Conservation (phyloP, 2,888 invertebrate genomes). For the Dolichopus griseipennis region DNA sequence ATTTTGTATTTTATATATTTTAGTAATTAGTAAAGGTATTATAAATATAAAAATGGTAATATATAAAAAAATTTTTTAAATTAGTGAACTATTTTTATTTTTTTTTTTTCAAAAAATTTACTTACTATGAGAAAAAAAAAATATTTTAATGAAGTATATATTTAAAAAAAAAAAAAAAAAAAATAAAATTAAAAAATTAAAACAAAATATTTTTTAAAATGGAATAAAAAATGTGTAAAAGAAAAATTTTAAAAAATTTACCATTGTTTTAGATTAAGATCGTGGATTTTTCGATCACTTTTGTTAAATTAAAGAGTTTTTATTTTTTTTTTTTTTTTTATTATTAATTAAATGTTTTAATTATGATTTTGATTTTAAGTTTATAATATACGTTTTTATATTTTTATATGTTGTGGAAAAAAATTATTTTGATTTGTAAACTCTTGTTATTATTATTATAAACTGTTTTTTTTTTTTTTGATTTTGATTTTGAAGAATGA, state of each 20-base stretch:
- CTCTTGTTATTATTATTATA: neutral
- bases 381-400: conserved; percentile 15
- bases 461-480: too few species aligned
- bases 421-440: conserved; percentile 9
- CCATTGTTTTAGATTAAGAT: conserved; percentile 23
- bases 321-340: conserved; percentile 17
- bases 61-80: too few species aligned
- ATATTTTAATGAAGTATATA: too few species aligned
- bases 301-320: conserved; percentile 14
- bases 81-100: too few species aligned
- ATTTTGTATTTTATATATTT: too few species aligned
- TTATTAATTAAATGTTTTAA: conserved; percentile 15
- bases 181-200: too few species aligned
- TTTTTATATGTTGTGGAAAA: conserved; percentile 14
- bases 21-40: too few species aligned
- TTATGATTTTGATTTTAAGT: conserved; percentile 14
- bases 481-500: too few species aligned
- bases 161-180: too few species aligned
- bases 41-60: too few species aligned
- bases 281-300: neutral
- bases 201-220: neutral
- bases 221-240: conserved; percentile 18
- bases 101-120: too few species aligned
- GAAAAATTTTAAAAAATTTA: conserved; percentile 21
- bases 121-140: too few species aligned